These are phyloP conservation scores for Vombatus ursinus DNA, from an alignment of 2,113 vertebrate genomes.

Conservation along the genomic window DNA sequence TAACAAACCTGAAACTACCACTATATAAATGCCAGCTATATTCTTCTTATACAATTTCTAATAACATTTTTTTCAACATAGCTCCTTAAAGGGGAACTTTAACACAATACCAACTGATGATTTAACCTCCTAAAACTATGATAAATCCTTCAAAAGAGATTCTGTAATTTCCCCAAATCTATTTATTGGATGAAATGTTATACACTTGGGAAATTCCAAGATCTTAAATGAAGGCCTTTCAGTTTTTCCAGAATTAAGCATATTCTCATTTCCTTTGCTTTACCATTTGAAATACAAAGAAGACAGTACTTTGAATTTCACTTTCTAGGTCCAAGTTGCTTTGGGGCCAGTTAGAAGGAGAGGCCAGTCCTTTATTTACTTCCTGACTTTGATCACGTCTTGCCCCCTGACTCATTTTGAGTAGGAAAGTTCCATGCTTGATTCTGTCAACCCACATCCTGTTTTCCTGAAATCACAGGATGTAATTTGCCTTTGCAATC, in stretches of 20 bases:
- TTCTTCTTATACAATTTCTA: slow-evolving; percentile 11
- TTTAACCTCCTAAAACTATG: neutral
- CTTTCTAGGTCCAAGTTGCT: neutral
- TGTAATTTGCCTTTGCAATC: slow-evolving; percentile 47
- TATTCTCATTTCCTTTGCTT: neutral
- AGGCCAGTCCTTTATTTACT: slow-evolving; percentile 13
- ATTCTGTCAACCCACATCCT: slow-evolving; percentile 50
- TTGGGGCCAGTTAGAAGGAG: neutral
- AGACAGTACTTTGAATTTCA: neutral
- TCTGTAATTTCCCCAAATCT: neutral
- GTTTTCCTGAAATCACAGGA: slow-evolving; percentile 48
- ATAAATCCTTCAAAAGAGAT: slow-evolving; percentile 19
- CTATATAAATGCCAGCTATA: neutral
- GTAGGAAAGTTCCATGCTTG: slow-evolving; percentile 39
- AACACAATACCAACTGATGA: neutral
- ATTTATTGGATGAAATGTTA: slow-evolving; percentile 2
- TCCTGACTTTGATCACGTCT: slow-evolving; percentile 55
- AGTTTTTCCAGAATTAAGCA: slow-evolving; percentile 30
- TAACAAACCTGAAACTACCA: neutral
- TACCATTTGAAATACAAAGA: slow-evolving; percentile 7
- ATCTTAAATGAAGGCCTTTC: neutral
- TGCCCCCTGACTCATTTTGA: slow-evolving; percentile 48
- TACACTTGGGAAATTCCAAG: neutral
- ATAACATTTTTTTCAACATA: slow-evolving; percentile 9
- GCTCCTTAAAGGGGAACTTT: slow-evolving; percentile 11